Evolutionary conservation across 2,113 vertebrate genomes (phyloP).

Genomic region (Ageneiosus marmoratus): DNA sequence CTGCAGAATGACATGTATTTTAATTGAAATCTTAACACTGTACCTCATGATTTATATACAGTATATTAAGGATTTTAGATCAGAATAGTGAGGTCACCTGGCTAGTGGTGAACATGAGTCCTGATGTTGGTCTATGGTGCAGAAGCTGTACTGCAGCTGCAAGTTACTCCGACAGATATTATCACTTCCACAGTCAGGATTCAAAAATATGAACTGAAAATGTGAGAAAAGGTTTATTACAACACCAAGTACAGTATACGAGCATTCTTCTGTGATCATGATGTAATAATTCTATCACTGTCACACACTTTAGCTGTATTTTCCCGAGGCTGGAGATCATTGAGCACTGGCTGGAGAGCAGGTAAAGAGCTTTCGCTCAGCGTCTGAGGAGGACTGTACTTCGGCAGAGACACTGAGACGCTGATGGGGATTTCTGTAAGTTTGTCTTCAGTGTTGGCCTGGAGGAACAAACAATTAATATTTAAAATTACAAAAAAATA

Average conservation of each 20-base stretch:
- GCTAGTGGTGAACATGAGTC: slow-evolving; percentile 34
- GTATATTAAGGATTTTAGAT: neutral
- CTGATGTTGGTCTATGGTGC: slow-evolving; percentile 28
- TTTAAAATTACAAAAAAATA: neutral
- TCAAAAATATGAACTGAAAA: slow-evolving; percentile 80
- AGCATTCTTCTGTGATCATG: neutral
- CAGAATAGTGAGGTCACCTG: slow-evolving; percentile 26
- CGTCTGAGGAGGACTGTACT: slow-evolving; percentile 60
- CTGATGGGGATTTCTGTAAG: slow-evolving; percentile 81
- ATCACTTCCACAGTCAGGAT: slow-evolving; percentile 81
- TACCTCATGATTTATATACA: neutral
- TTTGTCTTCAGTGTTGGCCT: slow-evolving; percentile 83
- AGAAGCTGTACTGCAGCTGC: slow-evolving; percentile 80
- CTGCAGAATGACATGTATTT: neutral
- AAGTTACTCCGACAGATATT: slow-evolving; percentile 83
- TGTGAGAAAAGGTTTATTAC: slow-evolving; percentile 27
- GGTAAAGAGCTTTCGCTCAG: slow-evolving; percentile 66
- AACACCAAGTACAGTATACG: neutral
- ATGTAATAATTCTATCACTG: neutral
- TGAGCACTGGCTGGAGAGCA: slow-evolving; percentile 78
- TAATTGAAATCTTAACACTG: neutral
- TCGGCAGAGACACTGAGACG: slow-evolving; percentile 73
- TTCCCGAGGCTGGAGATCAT: slow-evolving; percentile 70
- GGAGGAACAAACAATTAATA: slow-evolving; percentile 22
- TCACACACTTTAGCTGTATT: slow-evolving; percentile 35